Percentiles rank a stretch among this genome's conserved stretches.
Conservation (phyloP, 1,140 invertebrate genomes). For the Piezodorus guildinii region DNA sequence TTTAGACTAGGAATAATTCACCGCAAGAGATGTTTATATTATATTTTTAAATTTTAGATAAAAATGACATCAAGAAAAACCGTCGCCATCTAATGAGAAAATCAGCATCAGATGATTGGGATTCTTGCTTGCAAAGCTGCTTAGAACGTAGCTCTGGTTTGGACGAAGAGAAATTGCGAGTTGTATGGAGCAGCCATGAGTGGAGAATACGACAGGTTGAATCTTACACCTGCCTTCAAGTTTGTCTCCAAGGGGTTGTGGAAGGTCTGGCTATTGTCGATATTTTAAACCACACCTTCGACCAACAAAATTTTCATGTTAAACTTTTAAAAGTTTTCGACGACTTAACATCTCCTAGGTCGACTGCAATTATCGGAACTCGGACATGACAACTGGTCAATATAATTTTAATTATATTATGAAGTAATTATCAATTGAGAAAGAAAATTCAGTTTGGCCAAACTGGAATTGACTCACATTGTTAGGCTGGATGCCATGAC, state of each 20-base stretch:
- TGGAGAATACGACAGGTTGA: neutral
- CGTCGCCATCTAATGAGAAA: neutral
- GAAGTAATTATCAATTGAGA: no score
- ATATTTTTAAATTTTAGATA: neutral
- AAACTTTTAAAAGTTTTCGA: neutral
- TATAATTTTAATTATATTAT: no score
- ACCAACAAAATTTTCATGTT: neutral
- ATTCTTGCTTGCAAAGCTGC: neutral
- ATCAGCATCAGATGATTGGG: neutral
- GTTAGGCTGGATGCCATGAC: no score
- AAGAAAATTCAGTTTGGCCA: no score
- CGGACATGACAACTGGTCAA: no score
- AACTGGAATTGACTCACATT: no score
- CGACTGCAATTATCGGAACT: neutral
- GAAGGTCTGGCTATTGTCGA: slow-evolving; percentile 2
- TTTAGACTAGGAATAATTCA: no score
- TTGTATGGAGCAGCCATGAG: neutral
- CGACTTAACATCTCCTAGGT: neutral
- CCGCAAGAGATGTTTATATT: no score
- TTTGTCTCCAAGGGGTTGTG: neutral
- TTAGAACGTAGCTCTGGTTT: neutral
- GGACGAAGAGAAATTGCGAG: neutral
- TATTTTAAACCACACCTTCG: neutral
- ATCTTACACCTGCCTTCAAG: neutral
- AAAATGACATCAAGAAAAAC: neutral